These are phyloP conservation scores for Sarcophaga variegata DNA, from an alignment of 2,888 invertebrate genomes.

Conservation along the genomic window DNA sequence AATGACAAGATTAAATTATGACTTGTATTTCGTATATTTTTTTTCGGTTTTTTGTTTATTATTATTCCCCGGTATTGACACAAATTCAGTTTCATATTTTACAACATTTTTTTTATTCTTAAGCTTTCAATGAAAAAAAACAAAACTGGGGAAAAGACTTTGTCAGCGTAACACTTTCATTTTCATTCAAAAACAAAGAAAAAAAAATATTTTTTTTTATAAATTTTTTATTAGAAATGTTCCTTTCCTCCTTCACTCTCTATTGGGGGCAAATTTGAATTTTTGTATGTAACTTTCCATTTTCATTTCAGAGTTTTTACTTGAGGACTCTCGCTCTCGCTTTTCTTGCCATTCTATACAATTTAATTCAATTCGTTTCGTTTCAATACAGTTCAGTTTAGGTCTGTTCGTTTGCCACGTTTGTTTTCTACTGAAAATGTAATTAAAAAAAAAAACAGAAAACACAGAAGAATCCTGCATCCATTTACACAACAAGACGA, in stretches of 20 bases:
- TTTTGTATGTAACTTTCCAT: no score
- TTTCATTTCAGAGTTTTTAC: no score
- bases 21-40: background rate
- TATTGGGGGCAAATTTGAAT: background rate
- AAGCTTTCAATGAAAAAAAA: background rate
- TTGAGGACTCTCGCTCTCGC: no score
- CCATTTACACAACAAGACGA: conserved; percentile 49
- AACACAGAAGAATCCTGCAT: conserved; percentile 38
- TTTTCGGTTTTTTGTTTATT: conserved; percentile 22
- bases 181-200: background rate
- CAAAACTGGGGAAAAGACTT: background rate
- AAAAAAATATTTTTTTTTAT: background rate
- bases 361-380: background rate
- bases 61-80: conserved; percentile 30
- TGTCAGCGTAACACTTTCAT: conserved; percentile 34
- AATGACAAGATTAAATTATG: conserved; percentile 47
- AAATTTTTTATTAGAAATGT: background rate
- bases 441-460: no score
- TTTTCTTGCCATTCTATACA: no score
- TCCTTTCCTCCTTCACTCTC: conserved; percentile 29
- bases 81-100: conserved; percentile 30
- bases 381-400: conserved; percentile 8
- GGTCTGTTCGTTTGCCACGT: conserved; percentile 57
- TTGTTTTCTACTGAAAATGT: conserved; percentile 46
- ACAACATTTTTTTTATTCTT: background rate